Conservation (phyloP, 1,140 invertebrate genomes). For the Polyergus mexicanus region DNA sequence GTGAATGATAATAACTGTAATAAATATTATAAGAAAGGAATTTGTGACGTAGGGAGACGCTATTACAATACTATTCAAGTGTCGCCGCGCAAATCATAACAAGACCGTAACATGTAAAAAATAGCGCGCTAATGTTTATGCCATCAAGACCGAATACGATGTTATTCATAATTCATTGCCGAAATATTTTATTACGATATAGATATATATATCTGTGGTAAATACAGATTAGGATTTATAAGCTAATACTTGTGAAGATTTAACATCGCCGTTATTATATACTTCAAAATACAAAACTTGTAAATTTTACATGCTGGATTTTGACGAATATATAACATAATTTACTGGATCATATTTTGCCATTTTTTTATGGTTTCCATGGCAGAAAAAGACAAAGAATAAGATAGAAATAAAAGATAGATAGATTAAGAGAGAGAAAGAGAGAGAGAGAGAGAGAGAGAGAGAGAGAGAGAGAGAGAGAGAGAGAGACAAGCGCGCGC, state of each 20-base stretch:
- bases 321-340: not conserved
- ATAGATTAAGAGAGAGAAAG: not conserved
- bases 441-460: not conserved
- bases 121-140: no score
- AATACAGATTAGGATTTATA: not conserved
- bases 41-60: no score
- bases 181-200: no score
- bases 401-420: not conserved
- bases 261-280: slow-evolving; percentile 13
- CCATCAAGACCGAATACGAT: no score
- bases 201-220: not conserved
- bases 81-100: no score
- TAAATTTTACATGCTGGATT: slow-evolving; percentile 29
- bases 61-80: no score
- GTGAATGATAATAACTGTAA: no score
- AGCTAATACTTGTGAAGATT: slow-evolving; percentile 32
- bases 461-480: not conserved
- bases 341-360: slow-evolving; percentile 22
- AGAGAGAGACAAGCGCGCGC: not conserved
- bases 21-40: no score
- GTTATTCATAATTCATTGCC: no score
- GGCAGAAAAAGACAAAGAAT: not conserved
- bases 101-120: no score
- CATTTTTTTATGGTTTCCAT: not conserved
- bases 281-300: not conserved